Conservation (phyloP, 37 sponge, comb jelly and placozoan genomes). For the Beroe forskalii region DNA sequence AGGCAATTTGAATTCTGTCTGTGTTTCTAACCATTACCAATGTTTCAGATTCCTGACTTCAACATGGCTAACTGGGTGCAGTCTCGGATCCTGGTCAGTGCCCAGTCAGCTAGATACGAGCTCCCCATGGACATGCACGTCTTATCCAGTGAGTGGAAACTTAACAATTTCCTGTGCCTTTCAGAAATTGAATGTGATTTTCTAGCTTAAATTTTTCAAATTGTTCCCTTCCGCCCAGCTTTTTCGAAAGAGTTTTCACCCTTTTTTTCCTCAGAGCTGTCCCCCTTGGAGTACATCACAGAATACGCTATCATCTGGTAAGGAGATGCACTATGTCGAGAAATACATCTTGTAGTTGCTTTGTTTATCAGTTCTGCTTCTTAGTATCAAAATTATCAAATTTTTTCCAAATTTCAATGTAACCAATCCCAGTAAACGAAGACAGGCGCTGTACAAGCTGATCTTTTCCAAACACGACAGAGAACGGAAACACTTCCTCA, state of each 20-base stretch:
- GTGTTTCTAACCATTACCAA: not conserved
- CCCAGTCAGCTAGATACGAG: conserved; percentile 54
- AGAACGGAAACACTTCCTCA: conserved; percentile 49
- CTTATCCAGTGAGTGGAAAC: conserved; percentile 37
- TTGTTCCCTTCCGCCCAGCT: too few species aligned
- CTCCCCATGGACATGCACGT: conserved; percentile 65
- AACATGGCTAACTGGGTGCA: conserved; percentile 66
- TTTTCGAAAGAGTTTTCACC: too few species aligned
- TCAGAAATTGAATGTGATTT: too few species aligned
- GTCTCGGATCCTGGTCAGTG: conserved; percentile 54
- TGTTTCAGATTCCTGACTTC: conserved; percentile 64
- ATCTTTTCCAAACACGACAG: conserved; percentile 60
- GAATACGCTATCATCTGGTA: conserved; percentile 58
- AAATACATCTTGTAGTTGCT: too few species aligned
- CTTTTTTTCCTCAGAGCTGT: conserved; percentile 59
- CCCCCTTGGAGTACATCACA: conserved; percentile 50
- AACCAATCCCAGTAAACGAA: conserved; percentile 22
- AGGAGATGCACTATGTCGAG: too few species aligned
- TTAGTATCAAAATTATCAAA: too few species aligned
- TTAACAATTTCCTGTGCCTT: too few species aligned
- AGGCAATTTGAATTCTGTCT: too few species aligned
- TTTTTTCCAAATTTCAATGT: too few species aligned
- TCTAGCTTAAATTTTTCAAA: too few species aligned
- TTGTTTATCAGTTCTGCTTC: too few species aligned
- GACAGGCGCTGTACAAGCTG: conserved; percentile 55